Evolutionary conservation across 2,888 invertebrate species (phyloP), one percentile per base, ranked within the genome.

Genomic region (Oscheius myriophilus): DNA sequence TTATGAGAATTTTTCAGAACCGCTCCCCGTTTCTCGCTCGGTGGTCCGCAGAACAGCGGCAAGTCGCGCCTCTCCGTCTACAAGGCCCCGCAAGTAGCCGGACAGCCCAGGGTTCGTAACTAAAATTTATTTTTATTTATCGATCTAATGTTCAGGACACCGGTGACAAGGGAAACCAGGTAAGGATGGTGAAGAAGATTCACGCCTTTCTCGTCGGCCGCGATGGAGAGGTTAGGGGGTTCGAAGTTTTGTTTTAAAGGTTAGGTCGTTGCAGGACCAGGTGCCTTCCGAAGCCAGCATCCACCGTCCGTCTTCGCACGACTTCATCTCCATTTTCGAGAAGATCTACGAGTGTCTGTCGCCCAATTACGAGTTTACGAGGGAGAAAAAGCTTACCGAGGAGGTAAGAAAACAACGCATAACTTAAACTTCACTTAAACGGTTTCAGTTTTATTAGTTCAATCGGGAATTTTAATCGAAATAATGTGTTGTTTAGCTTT

Each of bases 161-260:
- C 16, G 45, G 45, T 46, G 66, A 66, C 33, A 66, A 66, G 45
- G 23, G 21, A 4, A 16, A 39, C 16, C 57, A 57, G 18, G 16
- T 18, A 18, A 9, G 53, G 42, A 57, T 57, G 39, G 53, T 66
- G 16, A 49, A 45, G 45, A 66, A 66, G 41, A 66, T 66, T 25
- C 49, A 66, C 42, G 25, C n/a, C 9, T 66, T 45, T 25, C 26
- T 66, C 18, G 25, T n/a, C 11, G 9, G 43, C 3, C 12, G n/a
- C 12, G 66, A 66, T 26, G 66, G 66, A 14, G 66, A 66, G 18
- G 66, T 66, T 14, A n/a, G n/a, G n/a, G n/a, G n/a, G n/a, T n/a
- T n/a, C n/a, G n/a, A n/a, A n/a, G n/a, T n/a, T n/a, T n/a, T 23
- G 33, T 18, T 12, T 43, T 11, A n/a, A 42, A 33, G 11, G 18